Evolutionary conservation across 2,888 invertebrate genomes (phyloP), one percentile per base, ranked within the genome.

Genomic region (Chymomyza caudatula): DNA sequence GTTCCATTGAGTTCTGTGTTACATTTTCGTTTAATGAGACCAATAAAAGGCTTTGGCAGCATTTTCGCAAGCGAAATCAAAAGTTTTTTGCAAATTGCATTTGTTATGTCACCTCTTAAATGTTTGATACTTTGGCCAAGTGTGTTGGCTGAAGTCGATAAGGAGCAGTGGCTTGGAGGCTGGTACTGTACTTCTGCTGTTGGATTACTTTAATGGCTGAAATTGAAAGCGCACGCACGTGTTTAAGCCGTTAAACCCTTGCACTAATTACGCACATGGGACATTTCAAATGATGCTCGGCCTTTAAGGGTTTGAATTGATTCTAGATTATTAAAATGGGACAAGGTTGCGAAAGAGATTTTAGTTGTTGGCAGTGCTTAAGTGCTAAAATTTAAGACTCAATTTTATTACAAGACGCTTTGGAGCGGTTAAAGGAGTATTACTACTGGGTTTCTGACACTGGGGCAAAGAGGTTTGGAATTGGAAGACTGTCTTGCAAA

Each of bases 201-300:
- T 11, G 29, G 29, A 37, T 37, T 37, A 37, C 29, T 37, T 37
- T 37, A 37, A 37, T 4, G 5, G 29, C 11, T 37, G 80, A 77
- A 80, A 85, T 85, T 80, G 80, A 85, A 83, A 80, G 84, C 86
- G 63, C 65, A 80, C 74, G 86, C 80, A 80, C 79, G 79, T 80
- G 80, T 69, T 72, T 71, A 76, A 61, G 79, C 20, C 57, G 65
- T 74, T 72, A 67, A 79, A 69, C 72, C 80, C 79, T 69, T 63
- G 49, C 86, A 70, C 77, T 80, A 80, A 80, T 80, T 83, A 72
- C 71, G 19, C 85, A 74, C 79, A 71, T 69, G 85, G 79, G 79
- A 80, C 77, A 70, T 56, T 69, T 82, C 71, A 37, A 37, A 37
- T 37, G 29, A 1, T 8, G 11, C 29, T 37, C 11, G 0, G 11